A percentile compares a stretch with the other conserved stretches of the same genome.
Evolutionary conservation across 1,140 invertebrate species (phyloP).

Genomic region (Rhynchophorus ferrugineus): DNA sequence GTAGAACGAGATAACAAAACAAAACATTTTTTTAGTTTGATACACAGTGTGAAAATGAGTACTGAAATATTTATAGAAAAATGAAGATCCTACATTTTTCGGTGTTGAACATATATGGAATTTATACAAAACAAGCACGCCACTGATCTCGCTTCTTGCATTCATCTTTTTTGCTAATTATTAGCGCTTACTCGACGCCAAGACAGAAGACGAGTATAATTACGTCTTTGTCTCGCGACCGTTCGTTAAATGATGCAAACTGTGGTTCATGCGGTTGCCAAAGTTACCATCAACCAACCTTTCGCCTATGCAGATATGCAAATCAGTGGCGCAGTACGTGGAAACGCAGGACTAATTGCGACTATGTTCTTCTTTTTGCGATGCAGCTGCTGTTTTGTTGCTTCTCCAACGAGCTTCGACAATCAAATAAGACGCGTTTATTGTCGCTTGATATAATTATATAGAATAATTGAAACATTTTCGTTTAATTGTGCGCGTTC

Average conservation of each 20-base stretch:
- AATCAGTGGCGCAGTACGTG: not conserved
- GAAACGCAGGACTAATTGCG: no score
- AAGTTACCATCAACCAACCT: constrained; percentile 1
- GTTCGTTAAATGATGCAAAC: constrained; percentile 3
- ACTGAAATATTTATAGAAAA: no score
- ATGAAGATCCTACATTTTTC: no score
- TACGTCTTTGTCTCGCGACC: not conserved
- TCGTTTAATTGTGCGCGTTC: no score
- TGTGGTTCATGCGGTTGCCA: constrained; percentile 1
- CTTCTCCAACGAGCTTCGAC: constrained; percentile 3
- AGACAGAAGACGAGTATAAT: not conserved
- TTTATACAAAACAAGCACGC: not conserved
- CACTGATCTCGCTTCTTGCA: not conserved
- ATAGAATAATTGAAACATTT: no score
- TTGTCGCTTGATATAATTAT: no score
- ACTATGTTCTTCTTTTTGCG: no score
- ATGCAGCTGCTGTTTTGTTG: not conserved
- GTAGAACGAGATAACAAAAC: no score
- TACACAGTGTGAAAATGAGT: no score
- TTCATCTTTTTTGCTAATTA: not conserved
- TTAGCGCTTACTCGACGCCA: constrained; percentile 1
- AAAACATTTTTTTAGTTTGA: no score
- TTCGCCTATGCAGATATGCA: not conserved
- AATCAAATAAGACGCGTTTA: no score
- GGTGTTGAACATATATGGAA: no score